Conservation (phyloP, 1,140 invertebrate species). For the Belonocnema kinseyi region DNA sequence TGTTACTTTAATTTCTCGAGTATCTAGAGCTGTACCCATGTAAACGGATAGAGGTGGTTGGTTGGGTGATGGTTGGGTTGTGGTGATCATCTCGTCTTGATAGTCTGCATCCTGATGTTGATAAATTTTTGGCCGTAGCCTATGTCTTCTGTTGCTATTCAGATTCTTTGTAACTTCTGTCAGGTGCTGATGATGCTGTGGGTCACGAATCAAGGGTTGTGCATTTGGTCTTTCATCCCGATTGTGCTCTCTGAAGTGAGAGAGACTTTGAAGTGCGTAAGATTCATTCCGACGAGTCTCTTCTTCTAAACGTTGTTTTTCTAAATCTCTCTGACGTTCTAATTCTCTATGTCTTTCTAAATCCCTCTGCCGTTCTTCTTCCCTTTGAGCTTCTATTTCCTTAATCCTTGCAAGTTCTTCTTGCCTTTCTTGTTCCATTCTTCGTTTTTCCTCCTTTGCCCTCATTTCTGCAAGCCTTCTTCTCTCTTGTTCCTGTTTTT, state of each 20-base stretch:
- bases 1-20: constrained; percentile 77
- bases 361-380: constrained; percentile 34
- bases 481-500: constrained; percentile 62
- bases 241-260: constrained; percentile 38
- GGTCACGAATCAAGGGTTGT: constrained; percentile 53
- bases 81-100: constrained; percentile 43
- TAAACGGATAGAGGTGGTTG: constrained; percentile 89
- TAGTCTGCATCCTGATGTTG: constrained; percentile 71
- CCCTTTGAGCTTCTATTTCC: constrained; percentile 40
- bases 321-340: constrained; percentile 32
- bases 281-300: constrained; percentile 15
- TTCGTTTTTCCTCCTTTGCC: constrained; percentile 58
- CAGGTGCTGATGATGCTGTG: constrained; percentile 53
- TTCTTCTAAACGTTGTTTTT: not conserved
- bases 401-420: constrained; percentile 44
- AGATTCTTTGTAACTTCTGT: constrained; percentile 47
- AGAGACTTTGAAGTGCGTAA: constrained; percentile 30
- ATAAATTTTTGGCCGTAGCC: constrained; percentile 40
- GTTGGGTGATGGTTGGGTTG: constrained; percentile 77
- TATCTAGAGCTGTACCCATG: constrained; percentile 76
- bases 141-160: constrained; percentile 45
- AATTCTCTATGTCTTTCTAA: constrained; percentile 33
- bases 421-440: constrained; percentile 50
- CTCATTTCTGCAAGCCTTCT: constrained; percentile 54
- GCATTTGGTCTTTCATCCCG: constrained; percentile 43